Evolutionary conservation across 2,113 vertebrate species (phyloP).

Genomic region (Lampris megalopsis): DNA sequence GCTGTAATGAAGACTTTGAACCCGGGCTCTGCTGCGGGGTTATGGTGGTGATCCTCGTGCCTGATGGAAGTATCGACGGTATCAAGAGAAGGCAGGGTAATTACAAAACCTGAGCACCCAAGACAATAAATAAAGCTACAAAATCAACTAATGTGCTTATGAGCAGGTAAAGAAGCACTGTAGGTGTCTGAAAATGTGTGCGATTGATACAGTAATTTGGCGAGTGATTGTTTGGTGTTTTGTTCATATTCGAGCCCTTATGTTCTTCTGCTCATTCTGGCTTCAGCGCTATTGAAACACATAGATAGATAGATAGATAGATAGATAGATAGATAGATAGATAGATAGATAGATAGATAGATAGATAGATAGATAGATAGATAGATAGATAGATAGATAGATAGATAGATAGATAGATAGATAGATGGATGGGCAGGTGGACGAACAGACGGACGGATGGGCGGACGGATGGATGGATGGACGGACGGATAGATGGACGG

Average conservation of each 20-base stretch:
- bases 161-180: neutral
- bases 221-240: neutral
- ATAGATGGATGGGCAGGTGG: too few species aligned
- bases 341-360: too few species aligned
- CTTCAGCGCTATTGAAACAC: constrained; percentile 24
- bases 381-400: too few species aligned
- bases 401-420: too few species aligned
- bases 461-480: too few species aligned
- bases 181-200: neutral
- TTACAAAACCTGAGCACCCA: constrained; percentile 28
- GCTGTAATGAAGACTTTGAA: constrained; percentile 40
- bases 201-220: neutral
- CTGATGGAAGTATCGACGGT: constrained; percentile 19
- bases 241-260: constrained; percentile 7
- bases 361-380: too few species aligned
- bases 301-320: neutral
- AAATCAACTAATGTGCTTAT: neutral
- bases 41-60: constrained; percentile 27
- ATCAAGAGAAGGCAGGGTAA: constrained; percentile 7
- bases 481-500: too few species aligned
- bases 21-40: constrained; percentile 29
- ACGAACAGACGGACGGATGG: too few species aligned
- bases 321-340: too few species aligned
- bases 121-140: constrained; percentile 1
- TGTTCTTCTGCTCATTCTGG: constrained; percentile 19